A percentile compares a stretch with the other conserved stretches of the same genome.
These are phyloP conservation scores for Scaptomyza polygonia DNA, from an alignment of 2,888 invertebrate species.

Conservation along the genomic window DNA sequence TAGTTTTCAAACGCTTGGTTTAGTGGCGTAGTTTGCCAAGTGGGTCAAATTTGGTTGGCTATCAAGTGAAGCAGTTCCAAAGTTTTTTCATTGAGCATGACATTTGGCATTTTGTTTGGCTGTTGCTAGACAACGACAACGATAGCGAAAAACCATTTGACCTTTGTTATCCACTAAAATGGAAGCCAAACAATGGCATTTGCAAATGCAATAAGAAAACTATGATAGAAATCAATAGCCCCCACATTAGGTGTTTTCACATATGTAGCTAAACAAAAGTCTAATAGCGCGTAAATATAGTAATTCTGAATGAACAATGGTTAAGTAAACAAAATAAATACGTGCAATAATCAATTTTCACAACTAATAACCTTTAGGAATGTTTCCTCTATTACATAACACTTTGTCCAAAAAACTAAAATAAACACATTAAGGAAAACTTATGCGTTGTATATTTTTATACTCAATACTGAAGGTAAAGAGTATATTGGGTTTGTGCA, in stretches of 20 bases:
- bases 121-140: slow-evolving; percentile 53
- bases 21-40: slow-evolving; percentile 49
- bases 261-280: too few relatives aligned
- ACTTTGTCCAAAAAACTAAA: too few relatives aligned
- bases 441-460: too few relatives aligned
- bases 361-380: too few relatives aligned
- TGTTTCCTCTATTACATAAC: too few relatives aligned
- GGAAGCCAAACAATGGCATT: slow-evolving; percentile 55
- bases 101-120: slow-evolving; percentile 64
- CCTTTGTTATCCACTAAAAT: slow-evolving; percentile 50
- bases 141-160: slow-evolving; percentile 56
- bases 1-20: slow-evolving; percentile 17
- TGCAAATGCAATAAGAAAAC: slow-evolving; percentile 42
- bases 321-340: too few relatives aligned
- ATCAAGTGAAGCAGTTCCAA: slow-evolving; percentile 57
- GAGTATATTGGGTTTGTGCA: too few relatives aligned
- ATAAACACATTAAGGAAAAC: too few relatives aligned
- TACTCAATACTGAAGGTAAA: too few relatives aligned
- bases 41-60: slow-evolving; percentile 53
- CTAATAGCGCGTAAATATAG: too few relatives aligned
- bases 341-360: too few relatives aligned
- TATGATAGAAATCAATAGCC: slow-evolving; percentile 44
- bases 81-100: slow-evolving; percentile 53
- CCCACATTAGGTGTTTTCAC: slow-evolving; percentile 39
- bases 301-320: too few relatives aligned